phyloP scores from a whole-genome alignment of 2,797 vertebrate species.

The Danio albolineatus region DNA sequence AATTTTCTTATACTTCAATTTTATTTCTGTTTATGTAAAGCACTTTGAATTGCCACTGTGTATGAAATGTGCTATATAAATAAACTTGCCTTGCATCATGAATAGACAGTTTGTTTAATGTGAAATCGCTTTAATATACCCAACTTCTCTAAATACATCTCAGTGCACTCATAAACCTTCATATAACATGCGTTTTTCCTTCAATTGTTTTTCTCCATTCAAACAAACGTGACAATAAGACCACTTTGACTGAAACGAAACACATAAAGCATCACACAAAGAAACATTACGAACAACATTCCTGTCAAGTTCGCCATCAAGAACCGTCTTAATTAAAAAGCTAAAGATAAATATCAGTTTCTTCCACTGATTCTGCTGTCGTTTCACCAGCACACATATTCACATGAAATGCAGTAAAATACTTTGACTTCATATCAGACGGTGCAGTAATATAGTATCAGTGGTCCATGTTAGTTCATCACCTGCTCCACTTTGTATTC shows the following conservation, averaged over 20 bases:
- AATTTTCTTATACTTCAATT: too few species aligned
- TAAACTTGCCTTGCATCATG: too few species aligned
- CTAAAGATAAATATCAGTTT: constrained; percentile 21
- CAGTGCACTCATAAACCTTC: constrained; percentile 52
- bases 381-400: constrained; percentile 26
- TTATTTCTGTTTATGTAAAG: too few species aligned
- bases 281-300: constrained; percentile 30
- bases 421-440: constrained; percentile 32
- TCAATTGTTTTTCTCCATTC: constrained; percentile 69
- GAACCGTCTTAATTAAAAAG: constrained; percentile 42
- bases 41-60: too few species aligned
- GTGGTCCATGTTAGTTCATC: constrained; percentile 31
- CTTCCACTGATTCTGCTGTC: constrained; percentile 4
- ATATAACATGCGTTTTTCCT: constrained; percentile 52
- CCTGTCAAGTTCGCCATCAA: neutral
- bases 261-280: constrained; percentile 36
- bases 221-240: constrained; percentile 49
- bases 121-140: constrained; percentile 55
- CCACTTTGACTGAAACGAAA: constrained; percentile 39
- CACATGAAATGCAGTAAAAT: constrained; percentile 32
- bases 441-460: constrained; percentile 13
- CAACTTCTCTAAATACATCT: constrained; percentile 44
- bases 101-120: constrained; percentile 10
- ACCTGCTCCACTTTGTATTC: neutral
- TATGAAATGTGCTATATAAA: too few species aligned